A percentile compares a stretch with the other conserved stretches of the same genome.
These are phyloP conservation scores for Pygoscelis antarcticus DNA, from an alignment of 2,113 vertebrate species.

Conservation along the genomic window DNA sequence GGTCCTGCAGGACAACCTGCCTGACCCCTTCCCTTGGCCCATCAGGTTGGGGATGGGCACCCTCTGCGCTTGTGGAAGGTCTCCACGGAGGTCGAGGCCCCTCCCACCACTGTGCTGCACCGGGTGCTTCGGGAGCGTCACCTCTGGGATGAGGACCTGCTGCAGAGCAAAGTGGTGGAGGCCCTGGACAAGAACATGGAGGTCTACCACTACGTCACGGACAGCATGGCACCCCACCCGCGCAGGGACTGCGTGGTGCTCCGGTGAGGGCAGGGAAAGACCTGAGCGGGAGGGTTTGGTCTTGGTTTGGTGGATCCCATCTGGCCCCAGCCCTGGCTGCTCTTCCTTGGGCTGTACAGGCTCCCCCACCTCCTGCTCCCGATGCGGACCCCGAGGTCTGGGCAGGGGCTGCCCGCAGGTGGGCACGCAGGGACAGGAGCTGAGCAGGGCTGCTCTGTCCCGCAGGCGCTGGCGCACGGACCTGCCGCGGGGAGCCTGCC, in stretches of 20 bases:
- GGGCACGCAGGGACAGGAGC: rapidly evolving
- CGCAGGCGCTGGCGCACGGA: slow-evolving; percentile 80
- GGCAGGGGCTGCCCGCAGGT: rapidly evolving
- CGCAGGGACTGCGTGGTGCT: slow-evolving; percentile 83
- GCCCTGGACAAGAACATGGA: slow-evolving; percentile 81
- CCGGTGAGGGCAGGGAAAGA: slow-evolving; percentile 64
- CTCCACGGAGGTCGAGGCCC: slow-evolving; percentile 79
- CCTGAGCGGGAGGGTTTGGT: rapidly evolving
- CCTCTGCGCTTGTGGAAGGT: slow-evolving; percentile 84
- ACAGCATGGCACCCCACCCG: slow-evolving; percentile 88
- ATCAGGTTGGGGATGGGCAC: slow-evolving; percentile 80
- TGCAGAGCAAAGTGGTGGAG: slow-evolving; percentile 82
- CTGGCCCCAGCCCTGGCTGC: background rate
- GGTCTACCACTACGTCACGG: slow-evolving; percentile 82
- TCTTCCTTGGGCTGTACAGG: background rate
- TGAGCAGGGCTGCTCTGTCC: background rate
- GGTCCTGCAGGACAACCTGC: background rate
- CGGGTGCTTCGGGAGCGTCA: slow-evolving; percentile 83
- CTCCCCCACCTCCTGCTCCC: background rate
- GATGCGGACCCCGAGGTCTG: rapidly evolving
- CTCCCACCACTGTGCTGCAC: slow-evolving; percentile 77
- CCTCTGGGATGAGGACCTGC: slow-evolving; percentile 88
- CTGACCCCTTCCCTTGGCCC: background rate
- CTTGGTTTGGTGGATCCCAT: background rate
- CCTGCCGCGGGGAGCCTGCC: slow-evolving; percentile 77